A percentile compares a stretch with the other conserved stretches of the same genome.
These are phyloP conservation scores for Rhadinocentrus ornatus DNA, from an alignment of 2,797 vertebrate genomes.

Conservation along the genomic window DNA sequence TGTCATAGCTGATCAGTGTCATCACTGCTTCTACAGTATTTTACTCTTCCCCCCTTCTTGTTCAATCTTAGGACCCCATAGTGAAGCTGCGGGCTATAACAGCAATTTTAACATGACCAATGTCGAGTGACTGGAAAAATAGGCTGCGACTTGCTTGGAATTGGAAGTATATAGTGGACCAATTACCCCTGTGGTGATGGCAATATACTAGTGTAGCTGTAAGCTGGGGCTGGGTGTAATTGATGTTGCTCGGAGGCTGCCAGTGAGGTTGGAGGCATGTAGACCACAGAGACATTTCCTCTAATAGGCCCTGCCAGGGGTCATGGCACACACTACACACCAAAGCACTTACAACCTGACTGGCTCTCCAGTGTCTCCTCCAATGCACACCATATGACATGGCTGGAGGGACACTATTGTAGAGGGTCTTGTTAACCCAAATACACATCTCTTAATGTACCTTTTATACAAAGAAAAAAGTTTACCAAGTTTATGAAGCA, in stretches of 20 bases:
- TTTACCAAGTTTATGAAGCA: constrained; percentile 7
- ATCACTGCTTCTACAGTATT: constrained; percentile 19
- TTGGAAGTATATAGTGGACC: constrained; percentile 78
- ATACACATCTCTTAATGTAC: constrained; percentile 7
- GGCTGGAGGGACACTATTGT: constrained; percentile 1
- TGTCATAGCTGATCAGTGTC: constrained; percentile 37
- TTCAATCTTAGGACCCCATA: constrained; percentile 62
- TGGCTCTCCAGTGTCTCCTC: constrained; percentile 50
- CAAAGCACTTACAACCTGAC: constrained; percentile 67
- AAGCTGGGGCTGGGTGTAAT: constrained; percentile 74
- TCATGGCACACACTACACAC: constrained; percentile 66
- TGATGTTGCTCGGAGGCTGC: constrained; percentile 80
- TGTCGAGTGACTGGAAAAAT: constrained; percentile 76
- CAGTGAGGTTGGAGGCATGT: constrained; percentile 75
- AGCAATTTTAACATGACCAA: constrained; percentile 77
- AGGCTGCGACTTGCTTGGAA: constrained; percentile 73
- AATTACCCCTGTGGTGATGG: constrained; percentile 82
- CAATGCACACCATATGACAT: constrained; percentile 29
- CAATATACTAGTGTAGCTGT: constrained; percentile 75
- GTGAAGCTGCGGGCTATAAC: constrained; percentile 65
- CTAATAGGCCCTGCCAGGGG: constrained; percentile 77
- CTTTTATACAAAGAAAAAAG: neutral
- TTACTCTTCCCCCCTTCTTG: constrained; percentile 45
- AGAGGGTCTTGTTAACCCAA: neutral
- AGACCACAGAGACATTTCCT: constrained; percentile 74